phyloP scores from a whole-genome alignment of 37 sponge, comb jelly and placozoan genomes.

The Dysidea cf. avara region DNA sequence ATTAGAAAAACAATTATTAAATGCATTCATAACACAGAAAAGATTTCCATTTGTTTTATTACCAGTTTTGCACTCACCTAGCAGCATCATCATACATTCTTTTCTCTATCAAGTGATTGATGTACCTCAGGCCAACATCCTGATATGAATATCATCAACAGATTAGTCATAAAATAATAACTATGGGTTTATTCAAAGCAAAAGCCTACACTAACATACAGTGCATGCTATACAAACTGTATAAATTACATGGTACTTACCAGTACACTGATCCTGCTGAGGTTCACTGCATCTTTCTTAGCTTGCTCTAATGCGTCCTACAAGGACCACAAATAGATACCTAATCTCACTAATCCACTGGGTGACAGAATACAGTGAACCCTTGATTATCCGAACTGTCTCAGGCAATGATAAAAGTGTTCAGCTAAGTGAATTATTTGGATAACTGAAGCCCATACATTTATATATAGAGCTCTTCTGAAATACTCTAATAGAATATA shows the following conservation, averaged over 20 bases:
- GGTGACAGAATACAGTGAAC: too few relatives aligned
- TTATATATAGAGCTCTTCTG: too few relatives aligned
- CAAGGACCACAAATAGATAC: not conserved
- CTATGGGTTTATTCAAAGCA: not conserved
- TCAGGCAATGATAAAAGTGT: too few relatives aligned
- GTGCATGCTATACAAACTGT: not conserved
- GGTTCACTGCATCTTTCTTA: too few relatives aligned
- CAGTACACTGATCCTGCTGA: conserved; percentile 10
- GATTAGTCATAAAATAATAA: not conserved
- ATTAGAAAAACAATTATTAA: too few relatives aligned
- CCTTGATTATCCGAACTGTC: too few relatives aligned
- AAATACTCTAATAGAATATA: too few relatives aligned
- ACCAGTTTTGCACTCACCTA: conserved; percentile 39
- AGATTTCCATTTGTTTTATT: too few relatives aligned
- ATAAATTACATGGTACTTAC: conserved; percentile 25
- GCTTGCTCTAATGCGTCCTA: conserved; percentile 56
- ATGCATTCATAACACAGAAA: too few relatives aligned
- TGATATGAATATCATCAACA: conserved; percentile 3
- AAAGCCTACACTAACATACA: not conserved
- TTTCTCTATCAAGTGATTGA: conserved; percentile 58
- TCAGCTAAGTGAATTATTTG: too few relatives aligned
- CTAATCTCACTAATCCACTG: too few relatives aligned
- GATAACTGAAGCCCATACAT: too few relatives aligned
- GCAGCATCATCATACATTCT: conserved; percentile 80
- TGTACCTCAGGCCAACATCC: conserved; percentile 74